Conservation (phyloP, 2,113 vertebrate genomes). For the Neoarius graeffei region DNA sequence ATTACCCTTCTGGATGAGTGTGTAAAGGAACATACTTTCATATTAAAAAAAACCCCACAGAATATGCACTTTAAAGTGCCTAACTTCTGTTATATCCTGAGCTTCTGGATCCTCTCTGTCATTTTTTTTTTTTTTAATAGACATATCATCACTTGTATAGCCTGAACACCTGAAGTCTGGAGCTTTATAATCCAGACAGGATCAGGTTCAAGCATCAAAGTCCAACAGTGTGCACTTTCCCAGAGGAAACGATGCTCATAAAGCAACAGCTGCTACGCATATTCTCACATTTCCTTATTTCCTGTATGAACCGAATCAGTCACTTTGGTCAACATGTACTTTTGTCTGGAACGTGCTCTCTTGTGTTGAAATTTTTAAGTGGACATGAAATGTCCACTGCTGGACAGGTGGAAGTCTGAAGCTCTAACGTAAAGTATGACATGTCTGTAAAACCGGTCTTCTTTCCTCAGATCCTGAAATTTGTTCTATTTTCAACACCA, state of each 20-base stretch:
- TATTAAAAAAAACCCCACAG: too few species aligned
- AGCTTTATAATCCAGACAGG: conserved; percentile 50
- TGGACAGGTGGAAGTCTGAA: not conserved
- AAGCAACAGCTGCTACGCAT: conserved; percentile 59
- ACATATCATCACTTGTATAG: not conserved
- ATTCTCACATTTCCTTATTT: conserved; percentile 50
- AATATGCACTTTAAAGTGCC: not conserved
- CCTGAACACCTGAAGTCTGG: conserved; percentile 19
- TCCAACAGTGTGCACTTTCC: conserved; percentile 53
- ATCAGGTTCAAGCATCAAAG: conserved; percentile 62
- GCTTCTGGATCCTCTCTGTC: not conserved
- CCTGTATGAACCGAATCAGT: conserved; percentile 39
- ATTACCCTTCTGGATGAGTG: too few species aligned
- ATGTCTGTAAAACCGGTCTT: not conserved
- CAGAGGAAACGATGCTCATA: conserved; percentile 59
- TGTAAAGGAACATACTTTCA: too few species aligned
- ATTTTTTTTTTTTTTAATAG: not conserved
- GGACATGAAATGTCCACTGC: too few species aligned
- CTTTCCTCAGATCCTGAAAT: not conserved
- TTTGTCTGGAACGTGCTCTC: not conserved
- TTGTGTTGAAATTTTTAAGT: not conserved
- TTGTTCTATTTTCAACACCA: not conserved
- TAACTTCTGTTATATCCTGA: not conserved
- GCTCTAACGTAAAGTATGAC: not conserved
- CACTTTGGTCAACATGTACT: not conserved